Evolutionary conservation across 2,113 vertebrate species (phyloP), one percentile per base, ranked within the genome.

Genomic region (Nansenia antarctica): DNA sequence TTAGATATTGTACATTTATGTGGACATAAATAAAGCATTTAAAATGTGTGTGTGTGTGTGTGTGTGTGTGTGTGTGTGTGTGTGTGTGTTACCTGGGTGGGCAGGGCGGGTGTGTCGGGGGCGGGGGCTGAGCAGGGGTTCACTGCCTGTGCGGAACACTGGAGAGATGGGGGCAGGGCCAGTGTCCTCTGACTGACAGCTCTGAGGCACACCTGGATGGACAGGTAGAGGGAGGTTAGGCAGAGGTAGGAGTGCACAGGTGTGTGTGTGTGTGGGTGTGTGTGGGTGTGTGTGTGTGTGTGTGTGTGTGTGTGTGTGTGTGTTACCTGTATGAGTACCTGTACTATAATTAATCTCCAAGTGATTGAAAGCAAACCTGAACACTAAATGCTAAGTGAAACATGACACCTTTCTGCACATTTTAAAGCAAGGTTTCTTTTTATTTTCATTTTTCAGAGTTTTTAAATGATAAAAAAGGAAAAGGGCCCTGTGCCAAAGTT

Each of bases 141-240:
- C 94, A 20, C 94, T 95, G 34, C 92, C 93, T 0, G 89, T 94
- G 5, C 93, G 91, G 69, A 92, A 93, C 61, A 96, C 91, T 0
- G 91, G 90, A 0, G 92, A 89, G 14, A 85, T 67, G 12, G 90
- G 87, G 39, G 82, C 53, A 42, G 82, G 74, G 76, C 37, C 24
- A 0, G n/a, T 27, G 8, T 78, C 67, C 55, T 86, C 72, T 1
- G 42, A 73, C 1, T 20, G 82, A 20, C 61, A 22, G 53, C 64
- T 81, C 63, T 85, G 85, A 22, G 84, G 87, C 29, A 53, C 72
- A 31, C 79, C 90, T 92, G 71, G 32, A 70, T 20, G 57, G 62
- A 53, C 26, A 72, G 54, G 42, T 67, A 0, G 57, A 65, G 5
- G 7, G 18, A 39, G 0, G 42, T 11, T 15, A 15, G 15, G 11